phyloP scores from a whole-genome alignment of 2,888 invertebrate species.

The Drosophila gaucha region DNA sequence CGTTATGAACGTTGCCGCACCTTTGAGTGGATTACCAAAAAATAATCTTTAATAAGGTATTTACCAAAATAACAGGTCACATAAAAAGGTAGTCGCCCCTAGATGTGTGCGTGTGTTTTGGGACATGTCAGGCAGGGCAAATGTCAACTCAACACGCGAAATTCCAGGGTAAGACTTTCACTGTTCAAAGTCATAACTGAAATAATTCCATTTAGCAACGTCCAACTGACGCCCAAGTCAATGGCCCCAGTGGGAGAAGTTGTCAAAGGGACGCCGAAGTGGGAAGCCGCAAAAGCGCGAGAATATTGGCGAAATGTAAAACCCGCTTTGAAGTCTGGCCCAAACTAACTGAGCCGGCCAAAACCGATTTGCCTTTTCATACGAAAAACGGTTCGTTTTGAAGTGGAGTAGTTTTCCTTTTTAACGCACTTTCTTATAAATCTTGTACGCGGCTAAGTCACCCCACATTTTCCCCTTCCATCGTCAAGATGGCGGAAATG shows the following conservation, averaged over 20 bases:
- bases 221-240: constrained; percentile 58
- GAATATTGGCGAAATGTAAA: constrained; percentile 76
- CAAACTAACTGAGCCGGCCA: constrained; percentile 53
- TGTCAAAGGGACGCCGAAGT: constrained; percentile 18
- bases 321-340: constrained; percentile 75
- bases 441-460: constrained; percentile 5
- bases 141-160: constrained; percentile 83
- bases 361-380: constrained; percentile 71
- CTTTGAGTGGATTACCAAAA: constrained; percentile 35
- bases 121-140: constrained; percentile 82
- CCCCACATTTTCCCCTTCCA: constrained; percentile 22
- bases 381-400: constrained; percentile 69
- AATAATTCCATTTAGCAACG: constrained; percentile 41
- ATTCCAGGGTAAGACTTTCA: constrained; percentile 80
- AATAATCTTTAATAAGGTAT: constrained; percentile 54
- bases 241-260: constrained; percentile 35
- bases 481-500: constrained; percentile 76
- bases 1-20: constrained; percentile 49
- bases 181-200: constrained; percentile 69
- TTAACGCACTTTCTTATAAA: constrained; percentile 72
- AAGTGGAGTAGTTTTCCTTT: constrained; percentile 76
- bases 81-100: constrained; percentile 71
- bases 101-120: constrained; percentile 72
- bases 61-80: constrained; percentile 51
- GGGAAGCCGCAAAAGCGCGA: constrained; percentile 78